A percentile compares a stretch with the other conserved stretches of the same genome.
phyloP scores from a whole-genome alignment of 2,888 invertebrate species.

The Pristionchus mayeri region DNA sequence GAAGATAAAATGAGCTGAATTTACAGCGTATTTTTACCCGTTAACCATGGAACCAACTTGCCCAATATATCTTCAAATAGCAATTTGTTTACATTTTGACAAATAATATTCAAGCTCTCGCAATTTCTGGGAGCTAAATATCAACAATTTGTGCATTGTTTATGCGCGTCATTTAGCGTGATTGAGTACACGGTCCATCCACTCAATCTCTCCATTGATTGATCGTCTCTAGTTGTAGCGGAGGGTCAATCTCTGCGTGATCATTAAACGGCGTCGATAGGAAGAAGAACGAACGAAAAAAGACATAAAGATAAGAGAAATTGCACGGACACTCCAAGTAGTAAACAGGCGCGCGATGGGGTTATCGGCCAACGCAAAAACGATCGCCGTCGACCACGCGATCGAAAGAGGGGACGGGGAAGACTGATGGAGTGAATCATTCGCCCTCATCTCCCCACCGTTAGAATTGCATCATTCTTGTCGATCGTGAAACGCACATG shows the following conservation, averaged over 20 bases:
- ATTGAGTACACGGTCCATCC: no score
- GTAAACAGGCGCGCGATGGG: slow-evolving; percentile 36
- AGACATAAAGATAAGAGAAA: slow-evolving; percentile 40
- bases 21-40: no score
- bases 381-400: slow-evolving; percentile 24
- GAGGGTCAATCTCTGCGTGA: neutral
- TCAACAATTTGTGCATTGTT: no score
- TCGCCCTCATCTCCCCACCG: neutral
- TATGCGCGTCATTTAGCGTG: no score
- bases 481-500: slow-evolving; percentile 12
- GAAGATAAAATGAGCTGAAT: no score
- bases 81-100: no score
- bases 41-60: no score
- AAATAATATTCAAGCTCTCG: no score
- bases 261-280: slow-evolving; percentile 27
- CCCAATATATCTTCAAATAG: no score
- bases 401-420: neutral
- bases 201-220: slow-evolving; percentile 1
- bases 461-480: slow-evolving; percentile 36
- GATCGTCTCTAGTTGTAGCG: neutral
- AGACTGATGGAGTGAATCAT: slow-evolving; percentile 12
- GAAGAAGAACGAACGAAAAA: no score
- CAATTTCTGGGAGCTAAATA: no score
- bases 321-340: slow-evolving; percentile 13
- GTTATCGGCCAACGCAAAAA: slow-evolving; percentile 7